These are phyloP conservation scores for Drosophila ogumai DNA, from an alignment of 1,140 invertebrate genomes.

Conservation along the genomic window DNA sequence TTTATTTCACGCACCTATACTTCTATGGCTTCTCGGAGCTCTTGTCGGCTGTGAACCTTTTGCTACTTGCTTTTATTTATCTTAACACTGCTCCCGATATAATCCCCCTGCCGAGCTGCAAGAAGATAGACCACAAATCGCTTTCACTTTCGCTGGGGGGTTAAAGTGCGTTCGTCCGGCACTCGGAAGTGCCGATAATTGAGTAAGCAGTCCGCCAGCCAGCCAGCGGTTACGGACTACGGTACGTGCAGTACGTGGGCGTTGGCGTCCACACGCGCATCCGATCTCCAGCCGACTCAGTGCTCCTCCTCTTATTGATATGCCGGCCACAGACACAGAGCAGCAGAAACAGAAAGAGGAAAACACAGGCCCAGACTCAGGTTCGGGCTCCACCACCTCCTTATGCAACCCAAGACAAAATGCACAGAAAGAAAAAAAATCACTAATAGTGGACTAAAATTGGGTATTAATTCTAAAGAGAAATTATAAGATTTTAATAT, in stretches of 20 bases:
- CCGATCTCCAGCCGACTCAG: constrained; percentile 23
- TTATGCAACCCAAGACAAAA: constrained; percentile 51
- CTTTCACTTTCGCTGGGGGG: constrained; percentile 68
- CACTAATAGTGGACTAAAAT: no score
- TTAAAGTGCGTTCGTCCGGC: constrained; percentile 60
- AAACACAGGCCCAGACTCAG: constrained; percentile 11
- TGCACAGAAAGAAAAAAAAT: constrained; percentile 18
- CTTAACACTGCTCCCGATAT: constrained; percentile 28
- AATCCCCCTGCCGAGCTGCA: constrained; percentile 10
- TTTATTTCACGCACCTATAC: neutral
- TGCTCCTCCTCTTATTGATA: constrained; percentile 67
- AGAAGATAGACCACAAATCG: constrained; percentile 59
- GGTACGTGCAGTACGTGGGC: constrained; percentile 52
- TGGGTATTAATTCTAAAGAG: neutral
- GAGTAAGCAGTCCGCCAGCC: constrained; percentile 45
- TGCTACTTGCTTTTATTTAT: constrained; percentile 25
- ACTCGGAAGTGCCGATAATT: constrained; percentile 74
- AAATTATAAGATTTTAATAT: no score
- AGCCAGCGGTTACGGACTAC: constrained; percentile 4
- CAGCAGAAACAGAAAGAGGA: constrained; percentile 20
- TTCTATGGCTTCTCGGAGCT: constrained; percentile 18
- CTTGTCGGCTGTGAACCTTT: no score
- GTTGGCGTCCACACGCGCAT: constrained; percentile 47
- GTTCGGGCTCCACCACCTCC: constrained; percentile 11
- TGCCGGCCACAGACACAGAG: constrained; percentile 49